Evolutionary conservation across 2,888 invertebrate species (phyloP), one percentile per base, ranked within the genome.

Genomic region (Limenitis camilla): DNA sequence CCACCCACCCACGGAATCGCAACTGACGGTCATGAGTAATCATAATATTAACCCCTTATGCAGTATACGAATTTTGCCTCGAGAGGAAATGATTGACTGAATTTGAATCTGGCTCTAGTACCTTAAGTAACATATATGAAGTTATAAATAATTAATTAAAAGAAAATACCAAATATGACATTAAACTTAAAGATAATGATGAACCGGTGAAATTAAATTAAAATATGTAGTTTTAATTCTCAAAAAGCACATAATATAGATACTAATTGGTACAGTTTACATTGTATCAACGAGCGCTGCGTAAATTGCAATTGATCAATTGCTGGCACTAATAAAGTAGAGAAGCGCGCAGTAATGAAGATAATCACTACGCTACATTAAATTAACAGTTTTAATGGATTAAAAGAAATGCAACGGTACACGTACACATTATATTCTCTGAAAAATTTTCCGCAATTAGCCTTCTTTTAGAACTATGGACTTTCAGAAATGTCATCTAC

Each of bases 251-350:
- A 36, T n/a, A n/a, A n/a, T n/a, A n/a, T 11, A 11, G 11, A 9
- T 10, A n/a, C 35, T 45, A 41, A 39, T 42, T 43, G 46, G 28
- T 30, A 31, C 41, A 29, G 29, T 29, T 45, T 29, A 45, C 29
- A 47, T 30, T 40, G 39, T 47, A 47, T 46, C 51, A 43, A 46
- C 42, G 46, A 54, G 27, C 54, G 48, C 52, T 49, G 40, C 43
- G 52, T 51, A 55, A 53, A 58, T 50, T 56, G 41, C 50, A 53
- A 61, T 62, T 58, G 62, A 59, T 62, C 52, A 62, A 56, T 48
- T 50, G 52, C 48, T 53, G 49, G 46, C 49, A 50, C 35, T 56
- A 53, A 53, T 43, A 43, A 50, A 40, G 50, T 44, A 38, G 40
- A 50, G 42, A 45, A 46, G 29, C 41, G 52, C 43, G 11, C 35